These are phyloP conservation scores for Cynodonichthys magdalenae DNA, from an alignment of 2,797 vertebrate genomes.

Conservation along the genomic window DNA sequence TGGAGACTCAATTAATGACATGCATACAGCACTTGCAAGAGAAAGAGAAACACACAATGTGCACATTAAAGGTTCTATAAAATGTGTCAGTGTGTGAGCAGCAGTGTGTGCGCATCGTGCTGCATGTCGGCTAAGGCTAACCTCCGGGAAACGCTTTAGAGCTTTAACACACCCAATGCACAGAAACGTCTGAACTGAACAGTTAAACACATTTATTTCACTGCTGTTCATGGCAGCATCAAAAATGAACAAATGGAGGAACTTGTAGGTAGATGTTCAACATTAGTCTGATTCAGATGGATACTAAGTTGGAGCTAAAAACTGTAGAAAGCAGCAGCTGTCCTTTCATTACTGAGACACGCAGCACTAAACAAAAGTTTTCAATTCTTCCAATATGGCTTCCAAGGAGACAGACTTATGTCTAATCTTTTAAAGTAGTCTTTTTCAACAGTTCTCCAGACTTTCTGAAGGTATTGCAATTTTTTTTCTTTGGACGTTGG, in stretches of 20 bases:
- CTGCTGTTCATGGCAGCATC: background rate
- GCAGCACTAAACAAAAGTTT: background rate
- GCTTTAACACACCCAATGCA: constrained; percentile 12
- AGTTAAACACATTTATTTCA: constrained; percentile 5
- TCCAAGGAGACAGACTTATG: background rate
- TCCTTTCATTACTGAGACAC: background rate
- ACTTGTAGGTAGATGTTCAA: background rate
- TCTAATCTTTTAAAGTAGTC: background rate
- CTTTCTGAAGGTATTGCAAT: background rate
- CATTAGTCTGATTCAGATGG: background rate
- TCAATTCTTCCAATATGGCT: too few relatives aligned
- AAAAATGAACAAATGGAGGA: constrained; percentile 7
- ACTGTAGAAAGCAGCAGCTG: background rate
- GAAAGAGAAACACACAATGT: constrained; percentile 69
- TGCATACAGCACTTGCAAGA: constrained; percentile 73
- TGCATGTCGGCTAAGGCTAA: constrained; percentile 47
- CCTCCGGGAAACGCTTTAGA: constrained; percentile 49
- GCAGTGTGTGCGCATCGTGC: constrained; percentile 21
- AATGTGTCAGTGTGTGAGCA: constrained; percentile 15
- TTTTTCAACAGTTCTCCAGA: background rate
- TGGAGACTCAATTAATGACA: constrained; percentile 80
- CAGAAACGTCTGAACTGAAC: constrained; percentile 9
- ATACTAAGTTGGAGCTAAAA: too few relatives aligned
- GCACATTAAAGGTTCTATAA: constrained; percentile 67
- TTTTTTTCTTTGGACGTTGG: background rate